Conservation (phyloP, 2,113 vertebrate species). For the Epinephelus lanceolatus region DNA sequence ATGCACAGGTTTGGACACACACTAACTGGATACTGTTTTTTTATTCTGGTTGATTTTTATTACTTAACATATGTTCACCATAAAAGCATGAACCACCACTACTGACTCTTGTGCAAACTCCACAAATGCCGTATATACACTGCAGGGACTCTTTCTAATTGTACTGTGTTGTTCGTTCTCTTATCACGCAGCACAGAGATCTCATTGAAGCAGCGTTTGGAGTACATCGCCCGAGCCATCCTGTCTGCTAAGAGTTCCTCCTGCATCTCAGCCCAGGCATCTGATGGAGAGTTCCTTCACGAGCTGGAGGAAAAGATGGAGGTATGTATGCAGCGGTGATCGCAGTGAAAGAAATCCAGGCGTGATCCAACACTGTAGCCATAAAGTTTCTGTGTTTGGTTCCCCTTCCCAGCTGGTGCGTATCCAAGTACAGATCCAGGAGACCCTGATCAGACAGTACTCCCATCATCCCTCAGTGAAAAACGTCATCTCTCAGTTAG, state of each 20-base stretch:
- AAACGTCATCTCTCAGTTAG: constrained; percentile 91
- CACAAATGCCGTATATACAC: background rate
- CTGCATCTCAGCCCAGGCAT: constrained; percentile 90
- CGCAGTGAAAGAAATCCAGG: background rate
- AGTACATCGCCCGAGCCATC: constrained; percentile 96
- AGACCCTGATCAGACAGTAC: constrained; percentile 91
- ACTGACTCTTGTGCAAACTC: background rate
- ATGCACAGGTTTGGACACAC: constrained; percentile 90
- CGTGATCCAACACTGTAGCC: background rate
- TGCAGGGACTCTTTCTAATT: background rate
- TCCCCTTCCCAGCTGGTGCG: constrained; percentile 89
- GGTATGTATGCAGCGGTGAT: constrained; percentile 75
- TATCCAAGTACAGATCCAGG: constrained; percentile 98
- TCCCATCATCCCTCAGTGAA: constrained; percentile 94
- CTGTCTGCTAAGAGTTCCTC: constrained; percentile 98
- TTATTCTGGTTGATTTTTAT: background rate
- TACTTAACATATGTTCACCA: background rate
- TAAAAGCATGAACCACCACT: background rate
- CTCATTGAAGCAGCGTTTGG: constrained; percentile 93
- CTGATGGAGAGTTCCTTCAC: constrained; percentile 97
- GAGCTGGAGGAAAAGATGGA: constrained; percentile 99
- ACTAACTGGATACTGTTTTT: background rate
- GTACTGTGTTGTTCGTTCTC: background rate
- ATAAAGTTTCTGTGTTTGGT: background rate
- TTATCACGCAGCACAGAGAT: constrained; percentile 91